Conservation (phyloP, 2,113 vertebrate species). For the Percina caprodes region DNA sequence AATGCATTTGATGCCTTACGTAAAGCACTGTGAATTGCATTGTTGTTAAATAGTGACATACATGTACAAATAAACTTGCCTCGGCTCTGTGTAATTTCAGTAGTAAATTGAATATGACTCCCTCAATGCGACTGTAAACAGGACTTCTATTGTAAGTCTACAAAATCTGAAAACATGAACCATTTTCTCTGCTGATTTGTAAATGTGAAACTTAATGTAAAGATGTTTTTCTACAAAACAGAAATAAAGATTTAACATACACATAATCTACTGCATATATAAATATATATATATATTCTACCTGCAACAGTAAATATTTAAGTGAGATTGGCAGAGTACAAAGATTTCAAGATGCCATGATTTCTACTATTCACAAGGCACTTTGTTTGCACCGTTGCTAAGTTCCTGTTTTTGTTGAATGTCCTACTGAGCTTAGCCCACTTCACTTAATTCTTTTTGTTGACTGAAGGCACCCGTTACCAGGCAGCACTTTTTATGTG, state of each 20-base stretch:
- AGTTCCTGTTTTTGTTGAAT: slow-evolving; percentile 40
- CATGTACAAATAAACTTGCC: background rate
- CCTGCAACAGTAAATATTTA: background rate
- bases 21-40: background rate
- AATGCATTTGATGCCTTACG: background rate
- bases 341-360: background rate
- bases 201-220: background rate
- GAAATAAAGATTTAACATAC: background rate
- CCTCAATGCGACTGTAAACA: background rate
- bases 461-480: slow-evolving; percentile 54
- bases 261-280: background rate
- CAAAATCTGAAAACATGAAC: background rate
- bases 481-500: slow-evolving; percentile 65
- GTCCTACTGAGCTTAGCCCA: slow-evolving; percentile 37
- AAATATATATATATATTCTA: background rate
- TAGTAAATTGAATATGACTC: background rate
- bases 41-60: background rate
- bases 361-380: slow-evolving; percentile 8
- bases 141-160: background rate
- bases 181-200: background rate
- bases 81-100: background rate
- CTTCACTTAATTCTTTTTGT: slow-evolving; percentile 41
- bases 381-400: slow-evolving; percentile 65
- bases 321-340: background rate
- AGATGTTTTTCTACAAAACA: background rate